Conservation (phyloP, 2,888 invertebrate genomes). For the Neuroscelio doddi region DNA sequence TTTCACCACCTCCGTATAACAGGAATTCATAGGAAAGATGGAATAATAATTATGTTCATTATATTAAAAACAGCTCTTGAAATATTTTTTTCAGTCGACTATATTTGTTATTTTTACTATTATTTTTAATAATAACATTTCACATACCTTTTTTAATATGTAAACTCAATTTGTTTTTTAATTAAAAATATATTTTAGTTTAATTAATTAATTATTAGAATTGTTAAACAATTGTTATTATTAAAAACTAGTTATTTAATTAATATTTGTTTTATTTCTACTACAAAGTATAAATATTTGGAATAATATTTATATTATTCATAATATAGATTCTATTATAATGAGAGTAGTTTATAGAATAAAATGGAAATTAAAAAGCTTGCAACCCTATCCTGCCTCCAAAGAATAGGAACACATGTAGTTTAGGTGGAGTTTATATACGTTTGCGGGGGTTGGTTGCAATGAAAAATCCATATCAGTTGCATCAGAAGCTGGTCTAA, state of each 20-base stretch:
- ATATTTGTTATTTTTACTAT: no score
- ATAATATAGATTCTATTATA: slow-evolving; percentile 9
- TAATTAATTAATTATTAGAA: no score
- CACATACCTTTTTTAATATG: no score
- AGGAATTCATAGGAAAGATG: slow-evolving; percentile 56
- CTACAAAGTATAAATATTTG: not conserved
- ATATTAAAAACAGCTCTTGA: no score
- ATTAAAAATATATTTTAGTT: no score
- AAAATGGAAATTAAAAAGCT: slow-evolving; percentile 33
- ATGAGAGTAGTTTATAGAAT: slow-evolving; percentile 18
- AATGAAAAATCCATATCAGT: slow-evolving; percentile 13
- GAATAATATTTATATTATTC: not conserved
- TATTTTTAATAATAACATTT: no score
- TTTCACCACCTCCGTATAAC: slow-evolving; percentile 61
- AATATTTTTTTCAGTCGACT: no score
- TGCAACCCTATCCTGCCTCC: slow-evolving; percentile 60
- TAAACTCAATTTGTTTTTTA: no score
- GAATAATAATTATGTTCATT: slow-evolving; percentile 3
- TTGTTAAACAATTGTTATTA: no score
- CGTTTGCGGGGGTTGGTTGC: slow-evolving; percentile 29
- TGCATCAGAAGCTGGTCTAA: slow-evolving; percentile 9
- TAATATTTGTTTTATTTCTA: not conserved
- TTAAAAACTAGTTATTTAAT: no score
- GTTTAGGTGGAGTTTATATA: slow-evolving; percentile 18
- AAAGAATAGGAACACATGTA: slow-evolving; percentile 54